phyloP scores from a whole-genome alignment of 2,888 invertebrate species.

The Crepidodera aurea region DNA sequence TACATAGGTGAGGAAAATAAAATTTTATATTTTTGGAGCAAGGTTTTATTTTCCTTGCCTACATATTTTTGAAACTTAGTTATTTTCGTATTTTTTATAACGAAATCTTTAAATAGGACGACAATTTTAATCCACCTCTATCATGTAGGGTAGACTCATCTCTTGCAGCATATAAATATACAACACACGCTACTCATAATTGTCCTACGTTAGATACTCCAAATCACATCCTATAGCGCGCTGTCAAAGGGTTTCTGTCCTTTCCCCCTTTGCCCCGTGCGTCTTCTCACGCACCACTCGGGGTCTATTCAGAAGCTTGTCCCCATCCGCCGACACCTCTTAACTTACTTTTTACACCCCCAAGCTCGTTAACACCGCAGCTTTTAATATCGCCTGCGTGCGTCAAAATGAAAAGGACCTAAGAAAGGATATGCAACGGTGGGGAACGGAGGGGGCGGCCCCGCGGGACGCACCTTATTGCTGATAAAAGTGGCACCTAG shows the following conservation, averaged over 20 bases:
- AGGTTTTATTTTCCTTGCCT: no score
- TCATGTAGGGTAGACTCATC: not conserved
- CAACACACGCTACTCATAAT: constrained; percentile 45
- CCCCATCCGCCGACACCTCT: constrained; percentile 43
- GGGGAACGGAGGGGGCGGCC: constrained; percentile 14
- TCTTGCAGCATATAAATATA: constrained; percentile 24
- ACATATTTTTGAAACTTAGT: no score
- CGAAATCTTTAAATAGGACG: no score
- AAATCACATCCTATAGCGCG: constrained; percentile 48
- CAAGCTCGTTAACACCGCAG: constrained; percentile 49
- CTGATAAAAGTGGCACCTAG: constrained; percentile 18
- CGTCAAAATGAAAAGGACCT: constrained; percentile 33
- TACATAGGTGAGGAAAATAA: no score
- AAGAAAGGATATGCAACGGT: constrained; percentile 28
- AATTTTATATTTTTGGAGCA: no score
- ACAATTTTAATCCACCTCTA: constrained; percentile 8
- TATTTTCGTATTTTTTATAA: no score
- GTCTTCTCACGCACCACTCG: constrained; percentile 25
- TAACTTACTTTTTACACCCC: constrained; percentile 51
- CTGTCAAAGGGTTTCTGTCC: constrained; percentile 49
- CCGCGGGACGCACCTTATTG: constrained; percentile 31
- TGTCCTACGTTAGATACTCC: constrained; percentile 49
- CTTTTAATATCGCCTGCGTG: constrained; percentile 45
- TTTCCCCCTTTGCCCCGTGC: constrained; percentile 32
- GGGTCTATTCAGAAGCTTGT: constrained; percentile 33